Base-by-base conservation (phyloP, 1,140 invertebrate species). In the Drosophila repletoides region DNA sequence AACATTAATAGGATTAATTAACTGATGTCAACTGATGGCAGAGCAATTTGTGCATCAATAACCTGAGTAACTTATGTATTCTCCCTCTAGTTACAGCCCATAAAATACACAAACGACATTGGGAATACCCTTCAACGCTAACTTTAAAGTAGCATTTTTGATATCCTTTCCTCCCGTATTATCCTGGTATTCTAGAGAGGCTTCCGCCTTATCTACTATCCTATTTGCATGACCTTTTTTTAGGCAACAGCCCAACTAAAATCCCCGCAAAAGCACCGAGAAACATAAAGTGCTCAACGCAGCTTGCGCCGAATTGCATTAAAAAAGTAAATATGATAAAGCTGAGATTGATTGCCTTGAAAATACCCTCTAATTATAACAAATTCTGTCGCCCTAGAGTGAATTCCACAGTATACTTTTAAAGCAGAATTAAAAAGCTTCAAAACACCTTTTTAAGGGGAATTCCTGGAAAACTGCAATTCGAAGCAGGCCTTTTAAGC, bases 1-100 rank as follows among this genome's bases (percentile, higher is more conserved):
- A 29, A 52, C 74, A 58, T 77, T 79, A 84, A 84, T 77, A 43
- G 53, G 40, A 64, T 75, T 84, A 86, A 84, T 84, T 84, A 84
- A 74, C 67, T 64, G 79, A 79, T 84, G 74, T 70, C 55, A n/a
- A n/a, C 52, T 77, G 55, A 51, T 41, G 71, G 61, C 60, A 34
- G 7, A 33, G 56, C 55, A 66, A 70, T 70, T 66, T 46, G 52
- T 53, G 58, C 34, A 48, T 59, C 68, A 52, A 59, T 48, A 26
- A 28, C 40, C 6, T 7, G 14, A n/a, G n/a, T 33, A 45, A 48
- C 45, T 61, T 21, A 43, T 29, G n/a, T n/a, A n/a, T n/a, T n/a
- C n/a, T n/a, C n/a, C n/a, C n/a, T n/a, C n/a, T n/a, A n/a, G n/a
- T n/a, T n/a, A n/a, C n/a, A n/a, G n/a, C n/a, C n/a, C n/a, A n/a